Percentiles rank a stretch among this genome's conserved stretches.
Evolutionary conservation across 2,888 invertebrate species (phyloP).

Genomic region (Allygus modestus): DNA sequence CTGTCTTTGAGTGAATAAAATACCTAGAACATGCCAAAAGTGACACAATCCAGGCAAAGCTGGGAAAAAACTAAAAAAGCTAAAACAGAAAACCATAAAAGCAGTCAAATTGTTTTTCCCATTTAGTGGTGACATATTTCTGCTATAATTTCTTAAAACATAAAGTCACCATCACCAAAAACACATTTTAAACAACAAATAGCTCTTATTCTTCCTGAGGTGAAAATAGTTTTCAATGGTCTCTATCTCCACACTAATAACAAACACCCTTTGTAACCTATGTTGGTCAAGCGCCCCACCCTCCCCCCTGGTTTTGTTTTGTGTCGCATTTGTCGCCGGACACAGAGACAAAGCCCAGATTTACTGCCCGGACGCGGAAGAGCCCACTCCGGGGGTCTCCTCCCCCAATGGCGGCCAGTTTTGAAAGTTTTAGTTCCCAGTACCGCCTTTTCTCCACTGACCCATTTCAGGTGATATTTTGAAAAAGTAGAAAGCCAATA

Average conservation of each 20-base stretch:
- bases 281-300: not conserved
- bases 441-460: slow-evolving; percentile 7
- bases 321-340: slow-evolving; percentile 7
- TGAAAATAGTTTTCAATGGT: no score
- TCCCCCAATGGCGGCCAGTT: slow-evolving; percentile 34
- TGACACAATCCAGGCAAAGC: no score
- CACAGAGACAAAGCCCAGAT: slow-evolving; percentile 30
- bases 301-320: slow-evolving; percentile 12
- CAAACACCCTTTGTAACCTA: not conserved
- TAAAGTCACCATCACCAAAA: no score
- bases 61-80: no score
- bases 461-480: slow-evolving; percentile 45
- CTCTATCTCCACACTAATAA: not conserved
- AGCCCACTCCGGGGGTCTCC: slow-evolving; percentile 34
- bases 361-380: slow-evolving; percentile 41
- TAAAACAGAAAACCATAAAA: no score
- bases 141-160: no score
- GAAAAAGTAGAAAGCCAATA: slow-evolving; percentile 20
- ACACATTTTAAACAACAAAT: no score
- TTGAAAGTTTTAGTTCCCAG: slow-evolving; percentile 38
- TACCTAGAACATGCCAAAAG: no score
- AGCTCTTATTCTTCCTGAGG: no score
- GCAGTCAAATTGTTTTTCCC: no score
- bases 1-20: no score
- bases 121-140: no score